These are phyloP conservation scores for Phragmatobia fuliginosa DNA, from an alignment of 2,888 invertebrate genomes.

Conservation along the genomic window DNA sequence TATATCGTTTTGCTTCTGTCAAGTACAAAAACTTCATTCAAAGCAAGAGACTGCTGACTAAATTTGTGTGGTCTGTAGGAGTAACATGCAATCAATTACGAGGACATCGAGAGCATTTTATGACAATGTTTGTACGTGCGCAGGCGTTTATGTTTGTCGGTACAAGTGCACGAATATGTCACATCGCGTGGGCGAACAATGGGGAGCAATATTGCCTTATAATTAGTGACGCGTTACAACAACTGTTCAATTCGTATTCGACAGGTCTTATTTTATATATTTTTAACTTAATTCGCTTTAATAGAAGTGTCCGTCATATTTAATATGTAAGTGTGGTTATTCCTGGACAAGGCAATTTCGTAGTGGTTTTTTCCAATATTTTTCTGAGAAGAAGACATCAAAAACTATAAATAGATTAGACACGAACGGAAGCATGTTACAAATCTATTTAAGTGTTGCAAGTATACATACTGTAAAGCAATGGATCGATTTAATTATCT, in stretches of 20 bases:
- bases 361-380: slow-evolving; percentile 8
- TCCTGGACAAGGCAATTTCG: slow-evolving; percentile 5
- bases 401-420: slow-evolving; percentile 59
- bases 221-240: slow-evolving; percentile 56
- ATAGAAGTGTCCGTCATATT: neutral
- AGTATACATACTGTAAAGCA: slow-evolving; percentile 44
- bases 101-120: slow-evolving; percentile 67
- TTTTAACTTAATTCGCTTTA: neutral
- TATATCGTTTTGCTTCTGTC: neutral
- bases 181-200: slow-evolving; percentile 66
- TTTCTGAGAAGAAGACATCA: slow-evolving; percentile 30
- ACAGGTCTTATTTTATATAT: neutral
- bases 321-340: neutral
- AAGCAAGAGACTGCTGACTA: neutral
- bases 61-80: slow-evolving; percentile 47
- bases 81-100: slow-evolving; percentile 56
- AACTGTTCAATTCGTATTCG: slow-evolving; percentile 52
- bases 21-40: neutral
- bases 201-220: slow-evolving; percentile 53
- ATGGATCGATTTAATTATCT: slow-evolving; percentile 37
- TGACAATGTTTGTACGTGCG: slow-evolving; percentile 54
- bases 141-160: slow-evolving; percentile 58
- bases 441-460: slow-evolving; percentile 54
- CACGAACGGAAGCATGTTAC: slow-evolving; percentile 52
- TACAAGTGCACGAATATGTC: slow-evolving; percentile 55